Base-by-base conservation (phyloP, 2,888 invertebrate genomes). In the Calliopum simillimum region DNA sequence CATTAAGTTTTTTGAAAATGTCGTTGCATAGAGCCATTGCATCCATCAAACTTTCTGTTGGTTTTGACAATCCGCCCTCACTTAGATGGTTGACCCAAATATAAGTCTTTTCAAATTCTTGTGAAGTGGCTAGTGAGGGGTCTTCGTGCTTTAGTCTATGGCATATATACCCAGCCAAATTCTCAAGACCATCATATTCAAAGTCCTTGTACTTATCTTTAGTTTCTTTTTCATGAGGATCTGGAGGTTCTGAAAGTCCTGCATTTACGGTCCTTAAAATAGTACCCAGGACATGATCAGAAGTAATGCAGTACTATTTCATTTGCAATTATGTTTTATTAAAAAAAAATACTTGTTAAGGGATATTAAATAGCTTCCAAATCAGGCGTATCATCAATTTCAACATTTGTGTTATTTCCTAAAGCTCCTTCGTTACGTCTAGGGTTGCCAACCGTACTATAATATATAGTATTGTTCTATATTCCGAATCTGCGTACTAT, bases 51-150 rank as follows among this genome's bases (percentile, higher is more conserved):
- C 11, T 51, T 21, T 16, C 41, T 43, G 62, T 62, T 47, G 56
- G 70, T 49, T 71, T 68, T 51, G 67, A 56, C 51, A 70, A 51
- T 70, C n/a, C n/a, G n/a, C n/a, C n/a, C n/a, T n/a, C n/a, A n/a
- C n/a, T n/a, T n/a, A n/a, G n/a, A n/a, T n/a, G 67, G 43, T 67
- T 62, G 47, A 68, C 68, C 63, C 68, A 71, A 43, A 46, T 41
- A 12, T 56, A 71, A 19, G 41, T 63, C 4, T 11, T 13, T 13
- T 70, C 56, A 11, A 43, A 16, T 44, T 44, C 12, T 49, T 43
- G 46, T 44, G 58, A 44, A 23, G 25, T 44, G 4, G 21, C 59
- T 59, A 70, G 55, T 23, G 51, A 56, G 13, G 56, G 69, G 41
- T 21, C 33, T 55, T 63, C 46, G 14, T 63, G 53, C n/a, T 25